Evolutionary conservation across 2,797 vertebrate genomes (phyloP).

Genomic region (Toxotes lorentzi): DNA sequence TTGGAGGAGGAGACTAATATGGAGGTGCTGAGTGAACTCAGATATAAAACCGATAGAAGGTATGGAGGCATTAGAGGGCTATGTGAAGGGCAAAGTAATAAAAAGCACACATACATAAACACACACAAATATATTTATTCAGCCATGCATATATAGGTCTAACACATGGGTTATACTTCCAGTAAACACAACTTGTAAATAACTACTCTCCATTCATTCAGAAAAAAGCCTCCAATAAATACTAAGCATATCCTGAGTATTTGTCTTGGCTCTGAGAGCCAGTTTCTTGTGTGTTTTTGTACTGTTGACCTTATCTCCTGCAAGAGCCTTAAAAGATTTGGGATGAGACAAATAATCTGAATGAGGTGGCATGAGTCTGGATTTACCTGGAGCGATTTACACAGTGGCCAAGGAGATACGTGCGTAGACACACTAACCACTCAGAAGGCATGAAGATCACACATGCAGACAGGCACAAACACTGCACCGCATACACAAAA

Average conservation of each 20-base stretch:
- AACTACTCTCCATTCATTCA: not conserved
- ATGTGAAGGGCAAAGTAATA: conserved; percentile 39
- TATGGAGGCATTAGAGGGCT: not conserved
- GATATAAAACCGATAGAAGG: conserved; percentile 30
- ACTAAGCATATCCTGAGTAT: not conserved
- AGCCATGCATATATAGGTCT: not conserved
- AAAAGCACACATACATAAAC: not conserved
- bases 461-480: conserved; percentile 2
- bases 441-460: not conserved
- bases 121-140: not conserved
- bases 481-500: not conserved
- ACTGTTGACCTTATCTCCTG: conserved; percentile 26
- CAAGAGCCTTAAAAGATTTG: conserved; percentile 63
- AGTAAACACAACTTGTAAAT: not conserved
- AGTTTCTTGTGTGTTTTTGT: conserved; percentile 17
- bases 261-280: not conserved
- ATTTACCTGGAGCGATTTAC: conserved; percentile 51
- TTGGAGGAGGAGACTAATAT: conserved; percentile 43
- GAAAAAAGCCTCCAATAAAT: not conserved
- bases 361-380: conserved; percentile 43
- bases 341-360: conserved; percentile 65
- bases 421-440: not conserved
- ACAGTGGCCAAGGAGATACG: not conserved
- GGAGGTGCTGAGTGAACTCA: conserved; percentile 57
- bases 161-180: not conserved